Percentiles rank a stretch among this genome's conserved stretches.
Evolutionary conservation across 2,888 invertebrate species (phyloP).

Genomic region (Luperina testacea): DNA sequence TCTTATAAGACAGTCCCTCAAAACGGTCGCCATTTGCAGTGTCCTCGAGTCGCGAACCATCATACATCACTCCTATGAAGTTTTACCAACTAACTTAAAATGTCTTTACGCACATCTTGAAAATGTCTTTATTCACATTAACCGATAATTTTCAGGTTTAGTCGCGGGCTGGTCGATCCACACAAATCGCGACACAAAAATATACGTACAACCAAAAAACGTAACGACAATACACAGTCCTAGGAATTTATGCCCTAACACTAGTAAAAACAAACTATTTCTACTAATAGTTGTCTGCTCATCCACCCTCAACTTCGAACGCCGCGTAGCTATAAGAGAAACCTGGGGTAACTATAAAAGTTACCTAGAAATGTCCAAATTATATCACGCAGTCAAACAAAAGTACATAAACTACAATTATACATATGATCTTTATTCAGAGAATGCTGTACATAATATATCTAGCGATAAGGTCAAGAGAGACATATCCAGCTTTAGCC

Average conservation of each 20-base stretch:
- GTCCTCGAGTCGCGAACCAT: too few relatives aligned
- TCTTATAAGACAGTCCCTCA: too few relatives aligned
- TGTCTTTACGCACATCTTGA: background rate
- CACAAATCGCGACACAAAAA: conserved; percentile 92
- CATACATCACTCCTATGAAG: too few relatives aligned
- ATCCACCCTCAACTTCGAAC: conserved; percentile 92
- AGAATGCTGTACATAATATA: conserved; percentile 64
- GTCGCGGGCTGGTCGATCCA: conserved; percentile 93
- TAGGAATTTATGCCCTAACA: conserved; percentile 86
- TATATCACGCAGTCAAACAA: conserved; percentile 75
- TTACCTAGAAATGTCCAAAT: conserved; percentile 75
- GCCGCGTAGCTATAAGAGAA: conserved; percentile 92
- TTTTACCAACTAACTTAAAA: too few relatives aligned
- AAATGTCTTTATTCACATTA: background rate
- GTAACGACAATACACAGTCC: conserved; percentile 92
- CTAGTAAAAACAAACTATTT: conserved; percentile 84
- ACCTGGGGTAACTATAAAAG: conserved; percentile 92
- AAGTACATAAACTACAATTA: conserved; percentile 84
- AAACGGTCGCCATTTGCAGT: too few relatives aligned
- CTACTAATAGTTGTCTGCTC: conserved; percentile 94
- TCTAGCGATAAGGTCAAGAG: conserved; percentile 70
- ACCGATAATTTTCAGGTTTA: conserved; percentile 79
- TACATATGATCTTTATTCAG: conserved; percentile 77
- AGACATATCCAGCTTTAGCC: conserved; percentile 77
- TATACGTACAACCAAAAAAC: conserved; percentile 93